Evolutionary conservation across 1,140 invertebrate genomes (phyloP), one percentile per base, ranked within the genome.

Genomic region (Gryon sp.): DNA sequence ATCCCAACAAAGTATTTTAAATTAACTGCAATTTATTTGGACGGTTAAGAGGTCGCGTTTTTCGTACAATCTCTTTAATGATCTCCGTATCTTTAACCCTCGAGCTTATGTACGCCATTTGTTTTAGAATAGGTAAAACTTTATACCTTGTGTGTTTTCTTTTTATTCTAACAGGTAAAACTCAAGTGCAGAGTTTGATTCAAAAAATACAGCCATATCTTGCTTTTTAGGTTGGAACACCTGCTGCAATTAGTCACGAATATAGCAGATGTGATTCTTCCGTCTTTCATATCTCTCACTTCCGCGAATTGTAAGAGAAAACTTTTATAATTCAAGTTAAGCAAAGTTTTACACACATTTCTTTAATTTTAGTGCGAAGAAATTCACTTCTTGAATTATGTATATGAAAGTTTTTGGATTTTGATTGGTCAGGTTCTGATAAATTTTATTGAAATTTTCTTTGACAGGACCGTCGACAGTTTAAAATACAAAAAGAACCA

Each of bases 161-260:
- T n/a, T n/a, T n/a, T n/a, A n/a, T 57, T 38, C 11, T 15, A 43
- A 12, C 66, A 53, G 46, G 66, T 60, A 36, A 53, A 53, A 70
- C 34, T 62, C 55, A 70, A 70, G 55, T 53, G 30, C 46, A 7
- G 20, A 52, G 15, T 65, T 43, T 22, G 26, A 43, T 45, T 43
- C 18, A 28, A 52, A 60, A 53, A 52, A 46, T 12, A 36, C 19
- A 28, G 26, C 48, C 66, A 53, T 62, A 53, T 62, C 55, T 70
- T 62, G 55, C n/a, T n/a, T 53, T 46, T 59, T 43, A 28, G 24
- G 55, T 45, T 53, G 55, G 26, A 70, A 76, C 73, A 70, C 65
- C 48, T 57, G 50, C 55, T 68, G 63, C 50, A 43, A 59, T 59
- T 28, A 59, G 66, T 70, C 66, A 69, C 43, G 24, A 52, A 38